phyloP scores from a whole-genome alignment of 2,888 invertebrate species.

The Crioceris asparagi region DNA sequence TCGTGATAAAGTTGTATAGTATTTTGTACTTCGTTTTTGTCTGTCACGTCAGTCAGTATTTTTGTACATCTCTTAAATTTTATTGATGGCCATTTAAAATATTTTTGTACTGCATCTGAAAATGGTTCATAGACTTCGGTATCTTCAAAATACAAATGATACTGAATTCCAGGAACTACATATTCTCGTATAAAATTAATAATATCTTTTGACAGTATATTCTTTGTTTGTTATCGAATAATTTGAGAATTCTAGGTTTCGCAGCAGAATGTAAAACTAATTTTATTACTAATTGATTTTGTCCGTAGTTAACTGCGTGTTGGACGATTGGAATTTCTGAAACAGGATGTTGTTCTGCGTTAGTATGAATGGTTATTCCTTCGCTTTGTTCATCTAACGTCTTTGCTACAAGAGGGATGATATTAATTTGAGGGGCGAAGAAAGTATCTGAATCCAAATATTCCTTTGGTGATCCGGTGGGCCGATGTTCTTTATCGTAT shows the following conservation, averaged over 20 bases:
- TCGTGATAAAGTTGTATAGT: conserved; percentile 6
- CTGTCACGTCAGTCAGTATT: conserved; percentile 5
- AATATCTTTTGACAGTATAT: conserved; percentile 12
- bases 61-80: conserved; percentile 2
- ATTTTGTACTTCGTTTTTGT: conserved; percentile 3
- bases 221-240: conserved; percentile 12
- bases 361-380: conserved; percentile 12
- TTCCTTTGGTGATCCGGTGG: too few relatives aligned
- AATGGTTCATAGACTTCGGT: conserved; percentile 10
- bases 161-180: conserved; percentile 8
- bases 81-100: conserved; percentile 6
- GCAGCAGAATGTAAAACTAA: conserved; percentile 9
- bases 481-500: too few relatives aligned
- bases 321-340: conserved; percentile 8
- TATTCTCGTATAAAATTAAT: conserved; percentile 12
- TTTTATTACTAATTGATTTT: conserved; percentile 14
- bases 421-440: too few relatives aligned
- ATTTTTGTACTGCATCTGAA: conserved; percentile 1
- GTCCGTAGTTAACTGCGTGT: conserved; percentile 12
- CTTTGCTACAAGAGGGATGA: too few relatives aligned
- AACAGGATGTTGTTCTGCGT: conserved; percentile 8
- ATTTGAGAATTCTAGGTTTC: conserved; percentile 8
- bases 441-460: too few relatives aligned
- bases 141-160: conserved; percentile 12
- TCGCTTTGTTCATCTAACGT: too few relatives aligned